Percentiles rank a stretch among this genome's conserved stretches.
Evolutionary conservation across 2,113 vertebrate species (phyloP).

Genomic region (Alouatta palliata): DNA sequence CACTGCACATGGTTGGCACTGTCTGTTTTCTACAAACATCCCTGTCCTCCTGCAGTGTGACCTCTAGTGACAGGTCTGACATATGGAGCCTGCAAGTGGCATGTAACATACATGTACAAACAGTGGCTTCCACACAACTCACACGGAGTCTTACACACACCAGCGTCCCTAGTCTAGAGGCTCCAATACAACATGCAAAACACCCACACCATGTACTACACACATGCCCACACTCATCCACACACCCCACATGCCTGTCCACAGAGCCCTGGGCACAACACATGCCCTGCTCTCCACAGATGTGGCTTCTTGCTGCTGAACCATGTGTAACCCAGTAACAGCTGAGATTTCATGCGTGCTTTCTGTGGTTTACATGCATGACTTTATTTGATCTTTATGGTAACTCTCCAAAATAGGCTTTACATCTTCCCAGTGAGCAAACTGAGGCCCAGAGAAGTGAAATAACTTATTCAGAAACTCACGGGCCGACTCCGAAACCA

Average conservation of each 20-base stretch:
- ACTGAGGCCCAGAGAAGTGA: background rate
- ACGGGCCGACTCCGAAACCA: background rate
- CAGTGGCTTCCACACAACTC: background rate
- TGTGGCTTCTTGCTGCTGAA: background rate
- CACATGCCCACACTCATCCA: background rate
- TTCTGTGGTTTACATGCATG: background rate
- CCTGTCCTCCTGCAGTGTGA: background rate
- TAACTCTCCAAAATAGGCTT: background rate
- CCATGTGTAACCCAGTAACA: background rate
- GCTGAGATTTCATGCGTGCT: background rate
- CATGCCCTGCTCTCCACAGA: background rate
- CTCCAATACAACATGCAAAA: background rate
- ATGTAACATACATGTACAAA: background rate
- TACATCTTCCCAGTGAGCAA: background rate
- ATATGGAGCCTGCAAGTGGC: background rate
- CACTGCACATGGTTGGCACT: too few species aligned
- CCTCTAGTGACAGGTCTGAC: background rate
- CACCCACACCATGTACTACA: too few species aligned
- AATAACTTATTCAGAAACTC: background rate
- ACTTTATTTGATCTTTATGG: constrained; percentile 37
- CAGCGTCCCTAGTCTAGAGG: background rate
- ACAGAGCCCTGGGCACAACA: background rate
- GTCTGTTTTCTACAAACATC: background rate
- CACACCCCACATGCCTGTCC: background rate
- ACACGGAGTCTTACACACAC: background rate